Conservation (phyloP, 2,113 vertebrate species). For the Colossoma macropomum region DNA sequence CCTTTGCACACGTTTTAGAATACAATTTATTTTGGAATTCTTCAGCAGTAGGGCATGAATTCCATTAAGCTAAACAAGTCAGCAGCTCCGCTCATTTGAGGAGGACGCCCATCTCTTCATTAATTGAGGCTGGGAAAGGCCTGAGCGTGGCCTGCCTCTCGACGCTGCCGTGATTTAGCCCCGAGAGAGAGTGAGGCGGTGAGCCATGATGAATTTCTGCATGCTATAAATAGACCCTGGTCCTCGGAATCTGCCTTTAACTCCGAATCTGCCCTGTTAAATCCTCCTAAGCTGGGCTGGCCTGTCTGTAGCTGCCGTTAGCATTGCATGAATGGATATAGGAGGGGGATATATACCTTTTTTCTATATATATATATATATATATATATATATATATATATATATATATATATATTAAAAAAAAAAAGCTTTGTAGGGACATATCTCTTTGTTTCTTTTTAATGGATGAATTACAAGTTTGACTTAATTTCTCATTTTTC, state of each 20-base stretch:
- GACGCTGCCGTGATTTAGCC: constrained; percentile 60
- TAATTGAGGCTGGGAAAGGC: constrained; percentile 41
- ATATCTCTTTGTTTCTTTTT: neutral
- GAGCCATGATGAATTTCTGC: constrained; percentile 63
- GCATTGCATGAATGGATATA: neutral
- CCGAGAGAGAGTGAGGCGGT: constrained; percentile 48
- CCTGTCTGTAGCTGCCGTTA: constrained; percentile 46
- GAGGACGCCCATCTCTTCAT: constrained; percentile 43
- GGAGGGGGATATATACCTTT: neutral
- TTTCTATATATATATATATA: constrained; percentile 39
- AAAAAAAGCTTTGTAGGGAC: too few relatives aligned
- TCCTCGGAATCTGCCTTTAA: constrained; percentile 69
- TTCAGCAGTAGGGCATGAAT: constrained; percentile 22
- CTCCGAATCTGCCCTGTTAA: constrained; percentile 64
- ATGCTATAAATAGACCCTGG: constrained; percentile 70
- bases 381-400: neutral
- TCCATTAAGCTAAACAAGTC: constrained; percentile 33
- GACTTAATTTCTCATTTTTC: constrained; percentile 9
- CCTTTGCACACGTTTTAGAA: neutral
- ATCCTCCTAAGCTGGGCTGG: constrained; percentile 54
- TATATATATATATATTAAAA: too few relatives aligned
- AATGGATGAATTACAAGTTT: constrained; percentile 38
- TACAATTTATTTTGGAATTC: constrained; percentile 1
- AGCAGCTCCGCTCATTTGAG: constrained; percentile 36
- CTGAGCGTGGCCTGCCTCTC: constrained; percentile 55